Percentiles rank a stretch among this genome's conserved stretches.
phyloP scores from a whole-genome alignment of 1,140 invertebrate genomes.

The Antheraea pernyi region DNA sequence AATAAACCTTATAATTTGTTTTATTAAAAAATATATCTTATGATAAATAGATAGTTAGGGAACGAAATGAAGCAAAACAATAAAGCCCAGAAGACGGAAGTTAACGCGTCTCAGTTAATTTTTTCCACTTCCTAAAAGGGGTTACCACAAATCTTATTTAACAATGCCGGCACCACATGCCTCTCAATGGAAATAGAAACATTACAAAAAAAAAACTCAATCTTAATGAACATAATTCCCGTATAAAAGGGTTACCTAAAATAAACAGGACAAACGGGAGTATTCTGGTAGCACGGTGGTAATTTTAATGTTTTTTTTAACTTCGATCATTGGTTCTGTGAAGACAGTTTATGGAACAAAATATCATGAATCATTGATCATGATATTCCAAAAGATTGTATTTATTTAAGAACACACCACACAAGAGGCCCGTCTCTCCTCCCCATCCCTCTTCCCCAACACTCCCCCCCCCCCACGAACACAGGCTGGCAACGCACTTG shows the following conservation, averaged over 20 bases:
- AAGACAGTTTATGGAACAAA: too few relatives aligned
- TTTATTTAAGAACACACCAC: too few relatives aligned
- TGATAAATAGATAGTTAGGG: neutral
- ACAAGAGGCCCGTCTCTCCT: too few relatives aligned
- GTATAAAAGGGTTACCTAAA: conserved; percentile 72
- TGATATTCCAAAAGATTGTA: too few relatives aligned
- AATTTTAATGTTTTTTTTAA: too few relatives aligned
- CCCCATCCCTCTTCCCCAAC: too few relatives aligned
- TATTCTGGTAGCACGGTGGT: conserved; percentile 16
- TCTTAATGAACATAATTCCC: conserved; percentile 76
- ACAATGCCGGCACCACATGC: conserved; percentile 59
- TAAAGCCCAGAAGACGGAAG: conserved; percentile 20
- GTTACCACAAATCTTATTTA: conserved; percentile 39
- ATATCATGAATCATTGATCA: too few relatives aligned
- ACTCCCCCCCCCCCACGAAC: too few relatives aligned
- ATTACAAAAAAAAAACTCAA: conserved; percentile 48
- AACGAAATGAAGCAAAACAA: conserved; percentile 1
- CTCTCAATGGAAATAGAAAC: conserved; percentile 67
- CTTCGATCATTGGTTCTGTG: neutral
- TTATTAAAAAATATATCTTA: neutral
- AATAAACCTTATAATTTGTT: neutral
- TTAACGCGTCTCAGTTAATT: conserved; percentile 27
- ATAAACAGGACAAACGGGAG: conserved; percentile 33
- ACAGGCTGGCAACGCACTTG: too few relatives aligned
- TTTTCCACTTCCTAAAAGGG: conserved; percentile 48